Conservation (phyloP, 1,140 invertebrate genomes). For the Metaphire vulgaris region DNA sequence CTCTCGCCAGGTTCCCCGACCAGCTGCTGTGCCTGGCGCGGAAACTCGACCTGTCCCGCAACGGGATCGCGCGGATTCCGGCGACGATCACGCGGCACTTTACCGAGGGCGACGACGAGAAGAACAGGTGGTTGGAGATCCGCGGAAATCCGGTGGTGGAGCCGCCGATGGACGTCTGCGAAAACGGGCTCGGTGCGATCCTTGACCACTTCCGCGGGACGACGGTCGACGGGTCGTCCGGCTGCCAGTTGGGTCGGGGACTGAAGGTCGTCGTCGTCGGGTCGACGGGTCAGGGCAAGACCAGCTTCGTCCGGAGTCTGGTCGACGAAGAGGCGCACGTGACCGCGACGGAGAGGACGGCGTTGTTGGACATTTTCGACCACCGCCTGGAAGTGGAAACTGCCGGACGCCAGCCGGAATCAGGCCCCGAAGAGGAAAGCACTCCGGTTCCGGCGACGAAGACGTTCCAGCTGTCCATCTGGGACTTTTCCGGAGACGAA, state of each 20-base stretch:
- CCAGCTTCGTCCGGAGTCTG: constrained; percentile 43
- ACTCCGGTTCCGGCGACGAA: background rate
- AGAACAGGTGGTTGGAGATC: constrained; percentile 38
- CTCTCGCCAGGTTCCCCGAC: constrained; percentile 42
- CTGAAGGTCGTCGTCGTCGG: constrained; percentile 45
- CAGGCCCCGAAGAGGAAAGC: background rate
- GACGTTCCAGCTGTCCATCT: constrained; percentile 32
- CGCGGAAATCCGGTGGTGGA: constrained; percentile 42
- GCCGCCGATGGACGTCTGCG: constrained; percentile 42
- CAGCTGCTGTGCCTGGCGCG: constrained; percentile 39
- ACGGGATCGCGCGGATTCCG: constrained; percentile 37
- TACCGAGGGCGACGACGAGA: constrained; percentile 33
- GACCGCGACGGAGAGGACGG: constrained; percentile 34
- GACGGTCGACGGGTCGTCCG: constrained; percentile 37
- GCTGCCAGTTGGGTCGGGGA: too few species aligned
- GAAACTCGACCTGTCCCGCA: constrained; percentile 41
- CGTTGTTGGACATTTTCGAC: constrained; percentile 41
- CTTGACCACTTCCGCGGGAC: constrained; percentile 44
- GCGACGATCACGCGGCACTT: constrained; percentile 33
- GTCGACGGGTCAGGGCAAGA: constrained; percentile 41
- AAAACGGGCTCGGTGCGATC: constrained; percentile 41
- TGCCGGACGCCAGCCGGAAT: constrained; percentile 31
- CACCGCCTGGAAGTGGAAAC: constrained; percentile 36
- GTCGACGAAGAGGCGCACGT: constrained; percentile 43
- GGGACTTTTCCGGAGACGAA: constrained; percentile 45